Evolutionary conservation across 1,140 invertebrate species (phyloP).

Genomic region (Brachystomella parvula): DNA sequence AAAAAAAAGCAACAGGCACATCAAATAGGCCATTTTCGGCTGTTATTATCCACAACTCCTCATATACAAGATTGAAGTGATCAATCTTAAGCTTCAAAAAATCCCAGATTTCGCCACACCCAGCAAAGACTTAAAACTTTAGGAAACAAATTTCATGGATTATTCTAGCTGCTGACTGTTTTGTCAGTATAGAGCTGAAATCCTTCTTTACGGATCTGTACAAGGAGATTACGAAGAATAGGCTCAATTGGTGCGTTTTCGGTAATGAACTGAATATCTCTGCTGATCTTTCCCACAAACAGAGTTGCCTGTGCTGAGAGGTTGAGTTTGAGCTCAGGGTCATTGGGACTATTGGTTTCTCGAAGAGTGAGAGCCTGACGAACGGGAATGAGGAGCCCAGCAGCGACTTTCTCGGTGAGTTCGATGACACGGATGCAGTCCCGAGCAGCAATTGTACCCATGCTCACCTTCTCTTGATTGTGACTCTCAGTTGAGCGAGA

Average conservation of each 20-base stretch:
- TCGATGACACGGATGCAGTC: constrained; percentile 16
- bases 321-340: neutral
- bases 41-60: too few species aligned
- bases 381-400: constrained; percentile 5
- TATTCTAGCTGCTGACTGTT: neutral
- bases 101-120: neutral
- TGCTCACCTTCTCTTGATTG: constrained; percentile 21
- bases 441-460: constrained; percentile 15
- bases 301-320: neutral
- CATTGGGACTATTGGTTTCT: neutral
- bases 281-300: neutral
- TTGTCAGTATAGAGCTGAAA: neutral
- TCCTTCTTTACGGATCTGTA: neutral
- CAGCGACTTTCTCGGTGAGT: constrained; percentile 15
- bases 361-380: neutral
- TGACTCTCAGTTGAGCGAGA: constrained; percentile 17
- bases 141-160: neutral
- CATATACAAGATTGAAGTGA: neutral
- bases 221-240: neutral
- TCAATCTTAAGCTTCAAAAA: neutral
- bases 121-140: neutral
- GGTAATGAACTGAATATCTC: neutral
- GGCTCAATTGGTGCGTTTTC: neutral
- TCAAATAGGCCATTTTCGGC: too few species aligned
- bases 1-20: too few species aligned